Base-by-base conservation (phyloP, 1,140 invertebrate genomes). In the Chionoecetes opilio region DNA sequence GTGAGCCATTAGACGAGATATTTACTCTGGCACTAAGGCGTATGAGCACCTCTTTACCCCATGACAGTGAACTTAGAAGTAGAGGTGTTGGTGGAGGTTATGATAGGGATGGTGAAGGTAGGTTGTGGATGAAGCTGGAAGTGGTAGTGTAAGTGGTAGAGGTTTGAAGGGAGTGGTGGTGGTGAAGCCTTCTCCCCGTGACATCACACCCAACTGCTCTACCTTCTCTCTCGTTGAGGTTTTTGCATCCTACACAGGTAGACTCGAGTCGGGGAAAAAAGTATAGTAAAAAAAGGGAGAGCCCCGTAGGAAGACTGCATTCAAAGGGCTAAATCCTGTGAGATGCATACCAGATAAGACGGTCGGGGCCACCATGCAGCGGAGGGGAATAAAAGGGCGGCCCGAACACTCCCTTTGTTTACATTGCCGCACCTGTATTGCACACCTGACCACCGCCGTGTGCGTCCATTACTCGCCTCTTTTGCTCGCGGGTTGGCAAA, bases 321-420 rank as follows among this genome's bases (percentile, higher is more conserved):
- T 94, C 93, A 94, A 93, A 90, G 86, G 53, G 87, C n/a, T 94
- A 90, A 90, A 94, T 89, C 93, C 93, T 82, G 93, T 88, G 93
- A 94, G 93, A 94, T 94, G 93, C 93, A 94, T 94, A 94, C 93
- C 87, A 82, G 93, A 94, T 94, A 94, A 94, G 93, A 90, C 87
- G 53, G 93, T 8, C 37, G 53, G 21, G 93, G 86, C 89, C 82
- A 82, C 53, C 93, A 94, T 94, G 93, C 93, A 94, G 85, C 89
- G 86, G 63, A 26, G 26, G 53, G 37, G 86, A 14, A 94, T 88
- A 94, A 46, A 89, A 75, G 91, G 75, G 75, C 34, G 35, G 6
- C 90, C 84, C 26, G 63, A 14, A 31, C 32, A 34, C n/a, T 53
- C 17, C 93, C 87, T 89, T 94, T 94, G 93, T 94, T 94, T 90